phyloP scores from a whole-genome alignment of 2,888 invertebrate genomes.

The Torymus texanus region DNA sequence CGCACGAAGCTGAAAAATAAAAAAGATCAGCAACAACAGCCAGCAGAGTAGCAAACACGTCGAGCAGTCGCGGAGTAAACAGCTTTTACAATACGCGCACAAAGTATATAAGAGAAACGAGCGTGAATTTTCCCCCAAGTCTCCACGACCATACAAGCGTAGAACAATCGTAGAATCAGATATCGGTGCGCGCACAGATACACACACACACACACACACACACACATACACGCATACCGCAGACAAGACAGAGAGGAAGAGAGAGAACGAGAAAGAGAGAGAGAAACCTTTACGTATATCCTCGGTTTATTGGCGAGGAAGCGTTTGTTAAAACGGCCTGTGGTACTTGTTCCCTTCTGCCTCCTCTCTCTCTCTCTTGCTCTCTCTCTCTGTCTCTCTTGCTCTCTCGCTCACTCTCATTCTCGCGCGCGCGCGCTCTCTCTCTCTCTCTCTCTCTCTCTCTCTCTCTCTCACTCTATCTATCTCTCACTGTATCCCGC shows the following conservation, averaged over 20 bases:
- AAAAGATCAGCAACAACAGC: conserved; percentile 3
- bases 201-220: conserved; percentile 2
- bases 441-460: neutral
- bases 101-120: conserved; percentile 30
- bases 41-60: neutral
- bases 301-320: conserved; percentile 27
- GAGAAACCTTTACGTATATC: conserved; percentile 28
- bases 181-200: conserved; percentile 18
- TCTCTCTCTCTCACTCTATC: neutral
- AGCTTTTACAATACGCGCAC: conserved; percentile 17
- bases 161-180: conserved; percentile 46
- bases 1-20: neutral
- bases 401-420: neutral
- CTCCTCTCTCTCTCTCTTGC: neutral
- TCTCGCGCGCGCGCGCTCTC: too few relatives aligned
- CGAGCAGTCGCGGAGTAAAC: neutral
- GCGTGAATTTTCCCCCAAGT: conserved; percentile 45
- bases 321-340: conserved; percentile 36
- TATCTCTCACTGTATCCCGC: conserved; percentile 10
- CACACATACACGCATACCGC: neutral
- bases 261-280: too few relatives aligned
- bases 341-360: conserved; percentile 3
- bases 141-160: conserved; percentile 31
- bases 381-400: conserved; percentile 7
- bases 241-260: neutral